phyloP scores from a whole-genome alignment of 2,797 vertebrate genomes.

The Spondyliosoma cantharus region DNA sequence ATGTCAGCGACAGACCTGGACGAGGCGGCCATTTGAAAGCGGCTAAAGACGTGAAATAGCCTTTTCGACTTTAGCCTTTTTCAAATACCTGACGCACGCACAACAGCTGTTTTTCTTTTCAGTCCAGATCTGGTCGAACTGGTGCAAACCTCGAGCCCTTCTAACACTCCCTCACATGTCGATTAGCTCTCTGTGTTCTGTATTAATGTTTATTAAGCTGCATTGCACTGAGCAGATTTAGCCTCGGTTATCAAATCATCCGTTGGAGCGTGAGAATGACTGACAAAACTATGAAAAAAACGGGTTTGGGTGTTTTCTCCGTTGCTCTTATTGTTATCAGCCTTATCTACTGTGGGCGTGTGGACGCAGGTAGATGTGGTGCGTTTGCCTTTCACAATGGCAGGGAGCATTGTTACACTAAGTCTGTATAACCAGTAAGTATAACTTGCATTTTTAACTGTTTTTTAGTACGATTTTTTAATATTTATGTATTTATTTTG shows the following conservation, averaged over 20 bases:
- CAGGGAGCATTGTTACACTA: slow-evolving; percentile 47
- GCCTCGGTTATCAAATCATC: slow-evolving; percentile 27
- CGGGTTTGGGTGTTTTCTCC: slow-evolving; percentile 36
- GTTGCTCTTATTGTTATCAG: slow-evolving; percentile 46
- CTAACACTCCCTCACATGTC: slow-evolving; percentile 50
- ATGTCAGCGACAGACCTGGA: slow-evolving; percentile 53
- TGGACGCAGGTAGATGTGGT: slow-evolving; percentile 16
- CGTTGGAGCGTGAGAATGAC: neutral
- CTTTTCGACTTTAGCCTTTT: slow-evolving; percentile 14
- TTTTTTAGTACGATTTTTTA: slow-evolving; percentile 68
- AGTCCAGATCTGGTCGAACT: slow-evolving; percentile 40
- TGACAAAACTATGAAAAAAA: slow-evolving; percentile 24
- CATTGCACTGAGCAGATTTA: slow-evolving; percentile 48
- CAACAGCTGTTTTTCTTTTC: slow-evolving; percentile 1
- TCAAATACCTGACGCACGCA: neutral
- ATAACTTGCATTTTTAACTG: slow-evolving; percentile 59
- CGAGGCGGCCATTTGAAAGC: slow-evolving; percentile 9
- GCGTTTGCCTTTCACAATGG: slow-evolving; percentile 43
- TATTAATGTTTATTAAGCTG: slow-evolving; percentile 38
- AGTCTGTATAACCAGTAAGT: slow-evolving; percentile 49
- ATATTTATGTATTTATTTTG: slow-evolving; percentile 76
- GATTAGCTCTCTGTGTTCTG: slow-evolving; percentile 27
- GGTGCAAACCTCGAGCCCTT: slow-evolving; percentile 15
- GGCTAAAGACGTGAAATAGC: neutral
- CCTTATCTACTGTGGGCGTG: slow-evolving; percentile 33